These are phyloP conservation scores for Sturmia bella DNA, from an alignment of 2,888 invertebrate species.

Conservation along the genomic window DNA sequence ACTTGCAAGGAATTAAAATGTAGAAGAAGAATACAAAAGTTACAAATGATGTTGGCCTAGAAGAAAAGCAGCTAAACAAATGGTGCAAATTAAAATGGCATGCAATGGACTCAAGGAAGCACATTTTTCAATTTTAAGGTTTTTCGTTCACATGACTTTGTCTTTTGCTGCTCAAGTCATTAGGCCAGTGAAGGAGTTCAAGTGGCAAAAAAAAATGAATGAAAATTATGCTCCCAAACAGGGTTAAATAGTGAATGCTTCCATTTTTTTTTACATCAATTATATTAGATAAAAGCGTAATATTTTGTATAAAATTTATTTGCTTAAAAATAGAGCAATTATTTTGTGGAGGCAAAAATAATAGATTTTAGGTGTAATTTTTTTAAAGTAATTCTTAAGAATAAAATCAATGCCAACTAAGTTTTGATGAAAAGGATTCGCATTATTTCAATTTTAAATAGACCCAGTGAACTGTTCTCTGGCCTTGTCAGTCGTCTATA, in stretches of 20 bases:
- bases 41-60: slow-evolving; percentile 54
- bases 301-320: background rate
- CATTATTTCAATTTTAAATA: no score
- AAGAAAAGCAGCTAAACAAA: slow-evolving; percentile 34
- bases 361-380: no score
- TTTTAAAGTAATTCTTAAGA: no score
- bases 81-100: background rate
- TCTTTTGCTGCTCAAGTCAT: slow-evolving; percentile 7
- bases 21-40: slow-evolving; percentile 5
- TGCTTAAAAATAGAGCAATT: no score
- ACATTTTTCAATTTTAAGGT: background rate
- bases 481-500: no score
- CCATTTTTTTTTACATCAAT: background rate
- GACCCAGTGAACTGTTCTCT: no score
- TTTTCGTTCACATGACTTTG: background rate
- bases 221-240: slow-evolving; percentile 26
- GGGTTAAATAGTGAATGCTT: slow-evolving; percentile 47
- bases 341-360: no score
- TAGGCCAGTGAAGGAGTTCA: slow-evolving; percentile 27
- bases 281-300: slow-evolving; percentile 11
- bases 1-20: no score
- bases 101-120: slow-evolving; percentile 21
- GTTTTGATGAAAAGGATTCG: no score
- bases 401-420: no score
- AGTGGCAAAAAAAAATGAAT: slow-evolving; percentile 18